Conservation (phyloP, 2,888 invertebrate species). For the Lydus trimaculatus region DNA sequence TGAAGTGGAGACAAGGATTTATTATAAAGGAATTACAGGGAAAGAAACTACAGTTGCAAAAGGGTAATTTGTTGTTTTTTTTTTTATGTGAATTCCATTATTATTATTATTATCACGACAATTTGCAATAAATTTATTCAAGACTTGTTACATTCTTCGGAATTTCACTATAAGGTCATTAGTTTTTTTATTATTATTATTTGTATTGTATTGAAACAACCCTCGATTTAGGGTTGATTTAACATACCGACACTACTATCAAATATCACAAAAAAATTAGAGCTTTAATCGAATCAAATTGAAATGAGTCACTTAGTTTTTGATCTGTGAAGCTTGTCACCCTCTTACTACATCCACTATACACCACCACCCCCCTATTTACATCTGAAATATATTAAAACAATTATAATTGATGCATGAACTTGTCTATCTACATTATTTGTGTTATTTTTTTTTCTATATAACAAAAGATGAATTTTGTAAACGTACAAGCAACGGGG, state of each 20-base stretch:
- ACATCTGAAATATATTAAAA: background rate
- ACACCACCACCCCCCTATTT: background rate
- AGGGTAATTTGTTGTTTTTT: conserved; percentile 59
- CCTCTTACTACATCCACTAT: background rate
- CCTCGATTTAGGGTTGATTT: conserved; percentile 10
- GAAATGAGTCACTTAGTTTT: conserved; percentile 32
- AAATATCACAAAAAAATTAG: conserved; percentile 21
- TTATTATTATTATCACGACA: background rate
- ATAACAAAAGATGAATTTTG: background rate
- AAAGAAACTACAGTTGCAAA: conserved; percentile 71
- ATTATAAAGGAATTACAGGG: conserved; percentile 69
- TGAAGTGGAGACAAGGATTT: conserved; percentile 72
- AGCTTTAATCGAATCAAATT: conserved; percentile 36
- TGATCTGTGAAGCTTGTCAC: conserved; percentile 21
- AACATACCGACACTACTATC: conserved; percentile 24
- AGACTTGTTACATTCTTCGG: background rate
- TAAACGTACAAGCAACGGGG: background rate
- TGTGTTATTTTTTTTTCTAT: background rate
- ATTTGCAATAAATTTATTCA: background rate
- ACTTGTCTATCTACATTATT: too few species aligned
- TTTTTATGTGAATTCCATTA: background rate
- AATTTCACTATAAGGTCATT: conserved; percentile 9
- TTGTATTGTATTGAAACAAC: conserved; percentile 24
- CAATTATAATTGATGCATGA: too few species aligned
- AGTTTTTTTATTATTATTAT: background rate